phyloP scores from a whole-genome alignment of 2,797 vertebrate species.

The Sebastes trivittatus region DNA sequence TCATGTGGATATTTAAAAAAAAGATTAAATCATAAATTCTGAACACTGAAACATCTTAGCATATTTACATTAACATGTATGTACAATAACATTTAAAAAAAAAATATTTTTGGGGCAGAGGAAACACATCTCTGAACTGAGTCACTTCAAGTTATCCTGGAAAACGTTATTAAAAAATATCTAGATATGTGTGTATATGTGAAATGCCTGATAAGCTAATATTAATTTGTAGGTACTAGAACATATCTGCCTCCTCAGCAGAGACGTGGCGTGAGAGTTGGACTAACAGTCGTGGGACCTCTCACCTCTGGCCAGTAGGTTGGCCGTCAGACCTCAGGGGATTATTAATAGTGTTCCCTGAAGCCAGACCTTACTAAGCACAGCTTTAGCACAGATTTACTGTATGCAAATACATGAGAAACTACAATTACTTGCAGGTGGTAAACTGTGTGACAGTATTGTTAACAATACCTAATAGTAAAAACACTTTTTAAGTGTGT shows the following conservation, averaged over 20 bases:
- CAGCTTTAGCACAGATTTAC: slow-evolving; percentile 24
- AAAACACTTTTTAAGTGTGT: not conserved
- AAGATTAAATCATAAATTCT: not conserved
- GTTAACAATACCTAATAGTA: not conserved
- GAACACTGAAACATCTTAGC: not conserved
- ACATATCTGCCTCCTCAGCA: not conserved
- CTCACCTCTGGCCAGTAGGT: slow-evolving; percentile 36
- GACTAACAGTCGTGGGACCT: slow-evolving; percentile 4
- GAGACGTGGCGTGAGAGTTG: slow-evolving; percentile 9
- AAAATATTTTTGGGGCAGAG: not conserved
- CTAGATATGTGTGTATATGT: not conserved
- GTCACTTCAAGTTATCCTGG: not conserved
- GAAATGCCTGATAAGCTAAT: not conserved
- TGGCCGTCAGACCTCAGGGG: slow-evolving; percentile 21
- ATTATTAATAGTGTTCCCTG: slow-evolving; percentile 47
- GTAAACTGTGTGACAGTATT: not conserved
- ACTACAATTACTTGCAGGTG: not conserved
- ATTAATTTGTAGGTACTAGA: not conserved
- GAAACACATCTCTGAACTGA: not conserved
- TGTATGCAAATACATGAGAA: not conserved
- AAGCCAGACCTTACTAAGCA: slow-evolving; percentile 20
- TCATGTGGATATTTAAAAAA: not conserved
- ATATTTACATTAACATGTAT: not conserved
- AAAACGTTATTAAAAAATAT: not conserved
- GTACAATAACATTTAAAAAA: not conserved